Conservation (phyloP, 1,140 invertebrate species). For the Ceratina japonica region DNA sequence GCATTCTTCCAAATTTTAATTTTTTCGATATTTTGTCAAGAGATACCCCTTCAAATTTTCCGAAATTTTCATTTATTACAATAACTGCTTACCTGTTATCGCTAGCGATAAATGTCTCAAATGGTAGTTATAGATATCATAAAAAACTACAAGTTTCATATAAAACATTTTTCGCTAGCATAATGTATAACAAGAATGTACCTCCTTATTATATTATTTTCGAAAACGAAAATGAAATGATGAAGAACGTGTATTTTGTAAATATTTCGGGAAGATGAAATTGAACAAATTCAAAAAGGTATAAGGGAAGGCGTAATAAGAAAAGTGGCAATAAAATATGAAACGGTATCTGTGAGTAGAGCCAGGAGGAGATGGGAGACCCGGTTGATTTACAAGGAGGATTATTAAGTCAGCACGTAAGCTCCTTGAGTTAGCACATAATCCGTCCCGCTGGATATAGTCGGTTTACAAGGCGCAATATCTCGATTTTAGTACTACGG, state of each 20-base stretch:
- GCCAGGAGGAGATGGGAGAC: background rate
- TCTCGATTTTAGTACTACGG: conserved; percentile 55
- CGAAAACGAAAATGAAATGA: too few relatives aligned
- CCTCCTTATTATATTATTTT: too few relatives aligned
- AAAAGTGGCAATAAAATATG: conserved; percentile 28
- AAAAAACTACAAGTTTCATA: too few relatives aligned
- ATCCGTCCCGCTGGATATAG: conserved; percentile 52
- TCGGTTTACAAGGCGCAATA: conserved; percentile 63
- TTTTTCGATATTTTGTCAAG: too few relatives aligned
- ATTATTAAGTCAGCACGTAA: conserved; percentile 61
- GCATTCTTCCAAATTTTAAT: too few relatives aligned
- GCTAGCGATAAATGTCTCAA: too few relatives aligned
- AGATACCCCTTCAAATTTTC: too few relatives aligned
- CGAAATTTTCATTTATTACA: too few relatives aligned
- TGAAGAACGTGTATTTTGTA: background rate
- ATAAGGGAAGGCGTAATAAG: background rate
- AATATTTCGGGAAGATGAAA: background rate
- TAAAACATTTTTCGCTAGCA: too few relatives aligned
- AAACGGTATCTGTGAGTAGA: conserved; percentile 13
- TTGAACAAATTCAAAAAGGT: background rate
- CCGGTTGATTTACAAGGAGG: conserved; percentile 53
- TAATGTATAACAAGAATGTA: too few relatives aligned
- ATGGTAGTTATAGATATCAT: too few relatives aligned
- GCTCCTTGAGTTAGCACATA: conserved; percentile 57
- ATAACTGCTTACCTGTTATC: too few relatives aligned